These are phyloP conservation scores for Rapana venosa DNA, from an alignment of 2,888 invertebrate species.

Conservation along the genomic window DNA sequence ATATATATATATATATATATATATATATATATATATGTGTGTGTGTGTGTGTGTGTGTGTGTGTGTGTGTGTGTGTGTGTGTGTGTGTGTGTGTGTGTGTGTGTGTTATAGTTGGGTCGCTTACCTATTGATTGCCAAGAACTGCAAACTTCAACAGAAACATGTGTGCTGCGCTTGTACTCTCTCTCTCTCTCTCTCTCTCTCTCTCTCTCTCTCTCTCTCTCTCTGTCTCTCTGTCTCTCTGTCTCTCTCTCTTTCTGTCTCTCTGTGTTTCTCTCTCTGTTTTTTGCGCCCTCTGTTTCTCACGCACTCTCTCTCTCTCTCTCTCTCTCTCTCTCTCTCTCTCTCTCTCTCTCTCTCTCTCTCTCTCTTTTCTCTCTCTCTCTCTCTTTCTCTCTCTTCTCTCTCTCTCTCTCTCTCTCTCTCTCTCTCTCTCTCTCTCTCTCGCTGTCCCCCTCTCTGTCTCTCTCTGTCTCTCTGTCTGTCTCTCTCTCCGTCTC, in stretches of 20 bases:
- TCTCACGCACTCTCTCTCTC: neutral
- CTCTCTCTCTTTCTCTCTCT: neutral
- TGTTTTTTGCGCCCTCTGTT: too few species aligned
- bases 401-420: conserved; percentile 7
- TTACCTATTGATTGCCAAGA: too few species aligned
- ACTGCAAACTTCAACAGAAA: too few species aligned
- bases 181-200: too few species aligned
- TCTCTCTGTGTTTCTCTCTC: neutral
- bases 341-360: neutral
- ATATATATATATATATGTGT: too few species aligned
- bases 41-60: too few species aligned
- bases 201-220: too few species aligned
- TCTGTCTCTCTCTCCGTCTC: conserved; percentile 21
- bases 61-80: too few species aligned
- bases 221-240: neutral
- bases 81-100: too few species aligned
- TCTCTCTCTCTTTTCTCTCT: neutral
- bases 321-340: conserved; percentile 18
- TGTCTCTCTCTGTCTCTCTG: conserved; percentile 2
- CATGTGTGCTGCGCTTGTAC: too few species aligned
- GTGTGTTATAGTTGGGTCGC: too few species aligned
- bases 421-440: conserved; percentile 23
- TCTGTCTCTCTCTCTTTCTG: neutral
- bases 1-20: too few species aligned
- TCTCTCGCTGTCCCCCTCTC: neutral